Evolutionary conservation across 2,888 invertebrate species (phyloP), one percentile per base, ranked within the genome.

Genomic region (Diplolepis rosae): DNA sequence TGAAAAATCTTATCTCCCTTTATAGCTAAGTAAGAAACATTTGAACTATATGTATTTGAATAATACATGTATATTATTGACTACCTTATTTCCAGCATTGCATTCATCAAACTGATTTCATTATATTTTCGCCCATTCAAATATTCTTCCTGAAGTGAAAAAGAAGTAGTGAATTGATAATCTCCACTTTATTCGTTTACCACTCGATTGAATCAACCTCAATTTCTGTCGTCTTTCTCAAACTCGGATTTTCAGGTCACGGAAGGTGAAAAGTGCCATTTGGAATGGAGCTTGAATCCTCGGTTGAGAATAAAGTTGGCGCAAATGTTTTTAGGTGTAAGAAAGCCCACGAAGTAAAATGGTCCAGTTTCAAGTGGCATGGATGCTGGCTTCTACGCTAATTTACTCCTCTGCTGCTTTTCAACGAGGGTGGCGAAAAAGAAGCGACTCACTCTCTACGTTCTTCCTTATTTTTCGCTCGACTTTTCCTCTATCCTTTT

Each of bases 381-480:
- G 15, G 66, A 22, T 45, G 45, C 61, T 48, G 54, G 42, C 75
- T 71, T 70, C 66, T 65, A 32, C 70, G 76, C 56, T 79, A 76
- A 77, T 78, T 74, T 74, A 74, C 76, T 68, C 66, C 52, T 65
- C 39, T 66, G 50, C 30, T 52, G 69, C 13, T 39, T 51, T 52
- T 52, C 42, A 42, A 24, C 39, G 68, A 68, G 39, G 56, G 72
- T 51, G 32, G 24, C 35, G 61, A 32, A 52, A 35, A 15, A 50
- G 32, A 67, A 35, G 32, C 22, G 28, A 35, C 65, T 51, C 66
- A 42, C 61, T 15, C 68, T 54, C 42, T 32, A 22, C 50, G 2
- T 66, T 66, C 52, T 76, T 70, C 72, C 65, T 77, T 79, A 72
- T 51, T 67, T 35, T 51, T 45, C 30, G 71, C 50, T 65, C 50